phyloP scores from a whole-genome alignment of 2,113 vertebrate species.

The Panthera tigris region DNA sequence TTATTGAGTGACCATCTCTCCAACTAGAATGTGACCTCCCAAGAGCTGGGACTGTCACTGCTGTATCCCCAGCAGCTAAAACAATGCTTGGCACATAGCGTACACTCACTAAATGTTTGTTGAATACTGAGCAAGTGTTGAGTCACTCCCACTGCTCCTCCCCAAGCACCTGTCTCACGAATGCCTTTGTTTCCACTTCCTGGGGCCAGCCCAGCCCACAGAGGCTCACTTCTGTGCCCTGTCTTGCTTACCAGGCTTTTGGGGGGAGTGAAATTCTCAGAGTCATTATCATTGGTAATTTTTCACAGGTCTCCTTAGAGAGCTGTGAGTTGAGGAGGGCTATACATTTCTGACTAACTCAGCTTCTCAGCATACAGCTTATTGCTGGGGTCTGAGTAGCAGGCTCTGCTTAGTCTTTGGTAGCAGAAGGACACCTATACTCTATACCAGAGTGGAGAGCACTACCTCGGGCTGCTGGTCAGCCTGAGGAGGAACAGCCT shows the following conservation, averaged over 20 bases:
- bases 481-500: neutral
- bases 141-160: neutral
- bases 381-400: neutral
- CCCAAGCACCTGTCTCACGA: neutral
- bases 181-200: neutral
- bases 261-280: neutral
- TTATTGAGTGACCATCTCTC: neutral
- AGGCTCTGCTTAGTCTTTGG: neutral
- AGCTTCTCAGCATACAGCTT: neutral
- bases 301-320: neutral
- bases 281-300: rapidly evolving
- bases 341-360: neutral
- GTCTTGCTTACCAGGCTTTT: neutral
- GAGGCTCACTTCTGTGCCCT: neutral
- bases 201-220: too few species aligned
- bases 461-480: neutral
- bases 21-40: neutral
- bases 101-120: neutral
- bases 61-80: neutral
- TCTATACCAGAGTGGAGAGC: neutral
- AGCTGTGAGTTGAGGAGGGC: neutral
- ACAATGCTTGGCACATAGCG: neutral
- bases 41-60: neutral
- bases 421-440: neutral
- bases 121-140: neutral